Percentiles rank a stretch among this genome's conserved stretches.
These are phyloP conservation scores for Leiothrix lutea DNA, from an alignment of 2,113 vertebrate genomes.

Conservation along the genomic window DNA sequence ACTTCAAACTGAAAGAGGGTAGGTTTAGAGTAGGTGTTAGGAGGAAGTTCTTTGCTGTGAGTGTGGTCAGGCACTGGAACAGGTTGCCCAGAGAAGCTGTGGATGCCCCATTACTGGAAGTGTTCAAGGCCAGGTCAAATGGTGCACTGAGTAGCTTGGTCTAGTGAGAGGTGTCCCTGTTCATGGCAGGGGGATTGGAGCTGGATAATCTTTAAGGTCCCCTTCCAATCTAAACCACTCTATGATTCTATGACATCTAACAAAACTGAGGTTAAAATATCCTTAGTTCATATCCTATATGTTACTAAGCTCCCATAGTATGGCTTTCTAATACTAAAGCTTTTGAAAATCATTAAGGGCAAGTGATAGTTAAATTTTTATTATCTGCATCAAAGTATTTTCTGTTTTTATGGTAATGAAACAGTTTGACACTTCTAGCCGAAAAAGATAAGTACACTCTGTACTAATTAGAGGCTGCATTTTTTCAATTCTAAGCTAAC, in stretches of 20 bases:
- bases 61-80: not conserved
- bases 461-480: conserved; percentile 44
- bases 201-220: not conserved
- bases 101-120: not conserved
- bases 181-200: fast-evolving
- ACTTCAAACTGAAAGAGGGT: not conserved
- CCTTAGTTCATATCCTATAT: not conserved
- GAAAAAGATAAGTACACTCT: not conserved
- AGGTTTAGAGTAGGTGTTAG: not conserved
- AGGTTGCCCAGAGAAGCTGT: not conserved
- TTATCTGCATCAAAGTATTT: not conserved
- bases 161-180: not conserved
- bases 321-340: not conserved
- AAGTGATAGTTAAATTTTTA: conserved; percentile 15
- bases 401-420: not conserved
- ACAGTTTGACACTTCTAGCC: conserved; percentile 35
- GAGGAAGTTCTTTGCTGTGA: fast-evolving
- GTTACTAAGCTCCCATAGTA: not conserved
- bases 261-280: not conserved
- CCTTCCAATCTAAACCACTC: not conserved
- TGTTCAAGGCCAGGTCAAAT: not conserved
- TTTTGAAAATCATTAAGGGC: not conserved
- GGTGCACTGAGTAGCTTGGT: not conserved
- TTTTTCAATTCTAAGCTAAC: conserved; percentile 26
- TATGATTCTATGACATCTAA: not conserved